Base-by-base conservation (phyloP, 2,888 invertebrate genomes). In the Spisula solida region DNA sequence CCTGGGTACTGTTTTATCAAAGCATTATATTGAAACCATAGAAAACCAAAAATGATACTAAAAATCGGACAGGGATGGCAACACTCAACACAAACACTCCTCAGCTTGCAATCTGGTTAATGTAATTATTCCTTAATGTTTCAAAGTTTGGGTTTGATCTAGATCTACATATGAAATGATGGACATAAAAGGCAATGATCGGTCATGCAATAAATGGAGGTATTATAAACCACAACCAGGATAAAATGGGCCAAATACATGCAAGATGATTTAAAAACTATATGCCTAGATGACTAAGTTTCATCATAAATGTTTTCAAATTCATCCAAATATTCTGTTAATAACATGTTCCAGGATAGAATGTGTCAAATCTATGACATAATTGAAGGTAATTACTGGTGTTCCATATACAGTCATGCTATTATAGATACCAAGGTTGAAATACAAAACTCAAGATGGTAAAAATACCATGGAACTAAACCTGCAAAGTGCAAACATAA, bases 331-430 rank as follows among this genome's bases (percentile, higher is more conserved):
- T 5, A 66, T 66, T 25, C 25, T 5, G 60, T 66, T 66, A 66
- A 66, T 66, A 66, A 25, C 25, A 66, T 31, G 75, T 75, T 75
- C 31, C 14, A 16, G 6, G 16, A 75, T 0, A 16, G 18, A 1
- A 75, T 75, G 75, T 31, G 31, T 75, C 75, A 75, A 34, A 34
- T 75, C 75, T 75, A 75, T 34, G 29, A 75, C 34, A 75, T 75
- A 75, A 75, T 75, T 75, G 75, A 34, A 75, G 16, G 31, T 25
- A 66, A 66, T 66, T 66, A 25, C n/a, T 25, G 25, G 60, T 66
- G n/a, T 66, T 66, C 60, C 6, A 66, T 66, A 25, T 66, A 66
- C 25, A 66, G n/a, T 25, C 60, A 66, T 66, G 10, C n/a, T 25
- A 66, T 66, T 66, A 66, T 25, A 12, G 60, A 60, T 20, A 60